phyloP scores from a whole-genome alignment of 1,140 invertebrate species.

The Aphelinus certus region DNA sequence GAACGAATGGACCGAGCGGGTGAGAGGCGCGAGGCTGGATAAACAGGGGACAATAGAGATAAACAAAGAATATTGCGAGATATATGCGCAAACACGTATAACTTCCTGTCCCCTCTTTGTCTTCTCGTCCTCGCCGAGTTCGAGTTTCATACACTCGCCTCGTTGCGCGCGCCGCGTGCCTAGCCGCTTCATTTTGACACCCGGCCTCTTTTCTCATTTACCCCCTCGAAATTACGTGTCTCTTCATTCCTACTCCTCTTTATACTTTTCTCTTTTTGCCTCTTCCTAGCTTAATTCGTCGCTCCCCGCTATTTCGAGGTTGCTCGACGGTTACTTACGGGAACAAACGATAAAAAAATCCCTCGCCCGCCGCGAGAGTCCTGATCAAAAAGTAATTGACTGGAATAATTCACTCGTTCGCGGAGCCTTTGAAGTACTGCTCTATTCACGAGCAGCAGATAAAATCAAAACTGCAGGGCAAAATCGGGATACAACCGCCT shows the following conservation, averaged over 20 bases:
- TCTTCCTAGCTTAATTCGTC: slow-evolving; percentile 44
- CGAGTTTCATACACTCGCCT: slow-evolving; percentile 11
- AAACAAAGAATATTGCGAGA: slow-evolving; percentile 64
- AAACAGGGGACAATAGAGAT: slow-evolving; percentile 59
- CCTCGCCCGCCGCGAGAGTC: too few relatives aligned
- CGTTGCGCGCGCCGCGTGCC: too few relatives aligned
- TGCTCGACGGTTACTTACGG: too few relatives aligned
- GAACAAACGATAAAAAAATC: too few relatives aligned
- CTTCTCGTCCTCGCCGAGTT: slow-evolving; percentile 22
- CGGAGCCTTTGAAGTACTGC: too few relatives aligned
- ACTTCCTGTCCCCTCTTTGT: slow-evolving; percentile 43
- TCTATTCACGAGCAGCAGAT: too few relatives aligned
- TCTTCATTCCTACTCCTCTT: background rate
- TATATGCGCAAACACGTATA: slow-evolving; percentile 61
- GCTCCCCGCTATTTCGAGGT: too few relatives aligned
- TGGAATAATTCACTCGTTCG: too few relatives aligned
- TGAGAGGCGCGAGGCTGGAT: background rate
- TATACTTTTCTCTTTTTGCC: background rate
- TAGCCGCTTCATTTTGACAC: too few relatives aligned
- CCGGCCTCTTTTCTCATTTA: slow-evolving; percentile 13
- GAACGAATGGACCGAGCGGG: background rate
- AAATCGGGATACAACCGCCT: too few relatives aligned
- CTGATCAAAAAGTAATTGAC: too few relatives aligned
- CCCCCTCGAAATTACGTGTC: slow-evolving; percentile 2
- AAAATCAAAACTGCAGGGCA: too few relatives aligned